These are phyloP conservation scores for Scarus forsteni DNA, from an alignment of 2,797 vertebrate genomes.

Conservation along the genomic window DNA sequence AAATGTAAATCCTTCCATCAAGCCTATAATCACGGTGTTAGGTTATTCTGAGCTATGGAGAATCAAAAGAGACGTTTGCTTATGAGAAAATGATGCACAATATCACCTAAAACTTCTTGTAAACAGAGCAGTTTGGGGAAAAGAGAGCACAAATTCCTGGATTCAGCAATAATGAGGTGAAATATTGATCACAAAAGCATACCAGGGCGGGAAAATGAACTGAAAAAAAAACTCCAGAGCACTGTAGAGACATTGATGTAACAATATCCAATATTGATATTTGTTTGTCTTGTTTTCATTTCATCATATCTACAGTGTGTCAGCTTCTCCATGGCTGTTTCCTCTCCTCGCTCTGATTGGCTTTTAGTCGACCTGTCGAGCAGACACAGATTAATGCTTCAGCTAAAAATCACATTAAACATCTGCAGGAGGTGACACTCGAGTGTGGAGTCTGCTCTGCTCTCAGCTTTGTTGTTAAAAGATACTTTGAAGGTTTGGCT, in stretches of 20 bases:
- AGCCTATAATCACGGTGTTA: not conserved
- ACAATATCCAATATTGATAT: conserved; percentile 35
- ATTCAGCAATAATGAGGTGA: conserved; percentile 1
- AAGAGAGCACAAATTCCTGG: conserved; percentile 6
- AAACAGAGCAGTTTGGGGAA: not conserved
- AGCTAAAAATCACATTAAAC: conserved; percentile 34
- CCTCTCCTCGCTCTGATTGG: conserved; percentile 28
- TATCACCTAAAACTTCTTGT: not conserved
- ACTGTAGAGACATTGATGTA: not conserved
- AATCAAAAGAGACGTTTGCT: conserved; percentile 26
- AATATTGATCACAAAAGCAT: not conserved
- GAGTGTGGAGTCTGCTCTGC: conserved; percentile 14
- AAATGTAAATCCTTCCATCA: conserved; percentile 14
- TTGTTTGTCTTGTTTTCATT: conserved; percentile 33
- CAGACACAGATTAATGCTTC: conserved; percentile 43
- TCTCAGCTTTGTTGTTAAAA: conserved; percentile 19
- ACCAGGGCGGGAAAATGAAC: not conserved
- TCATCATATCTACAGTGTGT: conserved; percentile 25
- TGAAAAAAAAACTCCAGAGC: conserved; percentile 16
- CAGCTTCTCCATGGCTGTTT: conserved; percentile 13
- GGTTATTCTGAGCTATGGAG: conserved; percentile 4
- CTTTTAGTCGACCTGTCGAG: conserved; percentile 39
- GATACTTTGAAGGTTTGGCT: conserved; percentile 9
- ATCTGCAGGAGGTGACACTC: conserved; percentile 25
- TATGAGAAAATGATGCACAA: conserved; percentile 1